Conservation (phyloP, 2,888 invertebrate genomes). For the Celastrina argiolus region DNA sequence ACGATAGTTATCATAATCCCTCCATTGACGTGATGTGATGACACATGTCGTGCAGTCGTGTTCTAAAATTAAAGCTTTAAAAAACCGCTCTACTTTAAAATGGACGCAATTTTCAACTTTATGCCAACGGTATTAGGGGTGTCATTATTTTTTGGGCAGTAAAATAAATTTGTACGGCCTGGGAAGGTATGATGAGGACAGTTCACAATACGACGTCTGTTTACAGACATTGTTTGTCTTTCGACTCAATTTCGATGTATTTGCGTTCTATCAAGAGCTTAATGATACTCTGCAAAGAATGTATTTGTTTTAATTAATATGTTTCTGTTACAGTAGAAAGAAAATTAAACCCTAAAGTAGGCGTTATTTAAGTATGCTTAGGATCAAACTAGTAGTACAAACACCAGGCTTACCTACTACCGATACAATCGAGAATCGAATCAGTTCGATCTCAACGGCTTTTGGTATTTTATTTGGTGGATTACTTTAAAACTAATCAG, state of each 20-base stretch:
- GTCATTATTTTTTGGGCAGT: conserved; percentile 28
- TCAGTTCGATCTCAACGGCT: too few relatives aligned
- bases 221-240: conserved; percentile 53
- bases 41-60: conserved; percentile 74
- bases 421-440: too few relatives aligned
- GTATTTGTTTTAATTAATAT: conserved; percentile 15
- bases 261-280: conserved; percentile 53
- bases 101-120: conserved; percentile 38
- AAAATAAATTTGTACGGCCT: conserved; percentile 42
- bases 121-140: conserved; percentile 39
- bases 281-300: conserved; percentile 24
- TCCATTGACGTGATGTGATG: conserved; percentile 77
- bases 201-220: conserved; percentile 60
- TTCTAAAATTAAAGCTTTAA: conserved; percentile 67
- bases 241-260: conserved; percentile 51
- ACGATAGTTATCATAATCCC: conserved; percentile 78
- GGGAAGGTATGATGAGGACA: conserved; percentile 58
- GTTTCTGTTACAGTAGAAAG: not conserved
- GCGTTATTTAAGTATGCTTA: not conserved
- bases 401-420: too few relatives aligned
- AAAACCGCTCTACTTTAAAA: conserved; percentile 43
- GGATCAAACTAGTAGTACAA: too few relatives aligned
- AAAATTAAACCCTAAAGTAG: not conserved
- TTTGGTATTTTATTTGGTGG: too few relatives aligned
- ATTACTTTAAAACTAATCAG: too few relatives aligned